Evolutionary conservation across 2,888 invertebrate genomes (phyloP).

Genomic region (Cactoblastis cactorum): DNA sequence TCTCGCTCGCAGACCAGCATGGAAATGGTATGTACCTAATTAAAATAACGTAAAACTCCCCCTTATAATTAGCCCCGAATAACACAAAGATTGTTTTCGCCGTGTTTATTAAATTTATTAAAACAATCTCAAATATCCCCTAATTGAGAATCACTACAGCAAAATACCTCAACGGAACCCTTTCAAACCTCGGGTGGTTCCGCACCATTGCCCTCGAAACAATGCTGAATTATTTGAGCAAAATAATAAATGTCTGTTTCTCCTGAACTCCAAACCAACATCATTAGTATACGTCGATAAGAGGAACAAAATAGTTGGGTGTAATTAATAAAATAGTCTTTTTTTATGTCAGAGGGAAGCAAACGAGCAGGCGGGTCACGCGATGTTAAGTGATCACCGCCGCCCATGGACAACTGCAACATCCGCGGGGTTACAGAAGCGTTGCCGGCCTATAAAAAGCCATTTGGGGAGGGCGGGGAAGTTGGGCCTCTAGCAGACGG

Average conservation of each 20-base stretch:
- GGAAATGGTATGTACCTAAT: too few relatives aligned
- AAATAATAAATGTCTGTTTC: conserved; percentile 17
- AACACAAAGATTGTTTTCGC: neutral
- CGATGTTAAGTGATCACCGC: too few relatives aligned
- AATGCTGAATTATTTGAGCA: conserved; percentile 9
- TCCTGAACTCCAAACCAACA: neutral
- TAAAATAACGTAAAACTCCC: neutral
- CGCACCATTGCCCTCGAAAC: neutral
- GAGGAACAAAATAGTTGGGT: neutral
- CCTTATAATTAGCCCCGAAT: neutral
- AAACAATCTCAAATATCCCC: conserved; percentile 5
- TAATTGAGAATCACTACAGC: conserved; percentile 7
- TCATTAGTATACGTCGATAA: neutral
- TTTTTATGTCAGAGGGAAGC: too few relatives aligned
- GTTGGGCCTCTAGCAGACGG: too few relatives aligned
- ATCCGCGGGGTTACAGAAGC: too few relatives aligned
- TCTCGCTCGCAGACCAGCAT: too few relatives aligned
- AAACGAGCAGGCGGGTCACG: too few relatives aligned
- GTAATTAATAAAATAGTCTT: too few relatives aligned
- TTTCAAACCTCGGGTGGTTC: neutral
- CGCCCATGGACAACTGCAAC: too few relatives aligned
- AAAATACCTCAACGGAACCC: conserved; percentile 1
- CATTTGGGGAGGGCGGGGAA: too few relatives aligned
- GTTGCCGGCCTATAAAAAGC: too few relatives aligned
- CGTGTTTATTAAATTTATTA: neutral